Evolutionary conservation across 2,797 vertebrate species (phyloP), one percentile per base, ranked within the genome.

Genomic region (Phataginus tricuspis): DNA sequence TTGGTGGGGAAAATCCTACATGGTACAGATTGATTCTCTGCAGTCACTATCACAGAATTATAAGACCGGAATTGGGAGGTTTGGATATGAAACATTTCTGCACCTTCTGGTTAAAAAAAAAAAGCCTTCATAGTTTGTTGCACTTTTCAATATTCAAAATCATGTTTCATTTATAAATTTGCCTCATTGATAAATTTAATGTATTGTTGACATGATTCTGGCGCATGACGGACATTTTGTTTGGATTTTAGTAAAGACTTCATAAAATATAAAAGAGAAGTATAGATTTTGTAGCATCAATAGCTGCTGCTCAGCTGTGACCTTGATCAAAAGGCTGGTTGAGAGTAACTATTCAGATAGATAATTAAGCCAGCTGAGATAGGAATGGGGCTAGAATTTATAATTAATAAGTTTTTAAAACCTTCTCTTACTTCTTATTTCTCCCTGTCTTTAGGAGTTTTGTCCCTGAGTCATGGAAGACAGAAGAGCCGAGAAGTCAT

Each of bases 381-480:
- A 55, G 80, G 66, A 92, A 31, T 82, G 59, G 45, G 51, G 39
- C 23, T 86, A 39, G 51, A 90, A 59, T 90, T 71, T 42, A 72
- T 51, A 87, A 25, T 90, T 80, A 71, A 7, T 86, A 83, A 63
- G 8, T 75, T 98, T 98, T 98, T 96, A 91, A 98, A 94, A 14
- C 95, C 94, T 95, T 97, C 84, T 97, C 92, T 97, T 31, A 42
- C 3, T 19, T 84, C n/a, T 79, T 83, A 55, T 94, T 92, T 97
- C 96, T 93, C 61, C 96, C 77, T 34, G 16, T 42, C 92, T 98
- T 95, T 97, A 99, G 99, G 99, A 98, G 99, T 99, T 99, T 99
- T 99, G 99, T 99, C 99, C 99, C 99, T 99, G 98, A 99, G 99
- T 99, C 99, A 99, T 99, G 99, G 99, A 99, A 99, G 99, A 99